These are phyloP conservation scores for Acrobeloides nanus DNA, from an alignment of 2,888 invertebrate genomes.

Conservation along the genomic window DNA sequence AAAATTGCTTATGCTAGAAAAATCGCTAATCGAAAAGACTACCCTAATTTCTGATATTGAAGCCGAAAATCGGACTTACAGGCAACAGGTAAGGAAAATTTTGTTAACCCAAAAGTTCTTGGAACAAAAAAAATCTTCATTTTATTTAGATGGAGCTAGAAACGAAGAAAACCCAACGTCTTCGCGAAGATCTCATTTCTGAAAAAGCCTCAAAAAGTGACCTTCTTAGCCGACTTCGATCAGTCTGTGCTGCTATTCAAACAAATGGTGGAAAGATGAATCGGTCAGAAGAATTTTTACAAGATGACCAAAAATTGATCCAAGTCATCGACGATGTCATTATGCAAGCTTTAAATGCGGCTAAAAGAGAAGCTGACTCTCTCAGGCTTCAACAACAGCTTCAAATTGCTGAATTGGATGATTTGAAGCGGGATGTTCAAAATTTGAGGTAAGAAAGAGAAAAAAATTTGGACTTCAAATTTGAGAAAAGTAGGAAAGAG, in stretches of 20 bases:
- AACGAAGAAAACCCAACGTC: slow-evolving; percentile 74
- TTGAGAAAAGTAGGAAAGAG: no score
- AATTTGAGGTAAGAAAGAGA: slow-evolving; percentile 27
- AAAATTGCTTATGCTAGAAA: slow-evolving; percentile 72
- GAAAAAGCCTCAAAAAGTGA: slow-evolving; percentile 42
- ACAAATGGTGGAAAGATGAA: slow-evolving; percentile 35
- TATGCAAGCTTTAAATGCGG: slow-evolving; percentile 37
- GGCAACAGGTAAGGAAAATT: slow-evolving; percentile 31
- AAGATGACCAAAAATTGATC: slow-evolving; percentile 35
- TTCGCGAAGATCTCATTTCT: slow-evolving; percentile 62
- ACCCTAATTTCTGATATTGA: slow-evolving; percentile 29
- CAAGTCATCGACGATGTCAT: slow-evolving; percentile 44
- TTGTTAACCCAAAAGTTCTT: not conserved
- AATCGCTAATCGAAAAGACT: slow-evolving; percentile 57
- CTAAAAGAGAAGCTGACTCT: slow-evolving; percentile 42
- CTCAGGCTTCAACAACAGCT: slow-evolving; percentile 41
- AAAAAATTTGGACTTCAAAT: no score
- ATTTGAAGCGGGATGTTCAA: slow-evolving; percentile 43
- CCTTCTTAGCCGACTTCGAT: slow-evolving; percentile 34
- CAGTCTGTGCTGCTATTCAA: slow-evolving; percentile 32
- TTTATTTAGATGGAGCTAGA: slow-evolving; percentile 69
- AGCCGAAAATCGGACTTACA: slow-evolving; percentile 31
- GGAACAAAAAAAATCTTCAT: not conserved
- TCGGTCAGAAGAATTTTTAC: slow-evolving; percentile 9
- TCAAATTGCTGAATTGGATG: slow-evolving; percentile 45